Evolutionary conservation across 2,888 invertebrate species (phyloP), one percentile per base, ranked within the genome.

Genomic region (Tenthredo mesomela): DNA sequence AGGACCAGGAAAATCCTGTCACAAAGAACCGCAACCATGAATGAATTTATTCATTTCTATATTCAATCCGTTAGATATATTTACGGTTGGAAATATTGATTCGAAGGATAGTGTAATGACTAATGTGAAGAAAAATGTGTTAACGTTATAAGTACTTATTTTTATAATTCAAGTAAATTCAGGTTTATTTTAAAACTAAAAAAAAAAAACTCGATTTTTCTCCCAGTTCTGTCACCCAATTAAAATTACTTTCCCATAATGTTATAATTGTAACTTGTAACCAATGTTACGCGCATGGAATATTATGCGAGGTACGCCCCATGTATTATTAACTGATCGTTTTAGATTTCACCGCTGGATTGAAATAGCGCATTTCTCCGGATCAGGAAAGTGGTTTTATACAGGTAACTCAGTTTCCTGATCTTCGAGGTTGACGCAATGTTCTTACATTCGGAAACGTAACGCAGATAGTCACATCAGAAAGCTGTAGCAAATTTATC

Each of bases 361-460:
- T 15, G 21, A 61, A 61, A 9, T 61, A 9, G 40, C 21, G 87
- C 90, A 89, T 92, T 92, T 91, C 90, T 90, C 90, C 90, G 90
- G 90, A 91, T 89, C 87, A 90, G 92, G 91, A 92, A 93, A 90
- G 89, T 86, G 84, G 78, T 80, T 80, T 80, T 21, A 40, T 61
- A 21, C 61, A 61, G n/a, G 33, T 80, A 40, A 58, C 58, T 61
- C 40, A 40, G 15, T 80, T 80, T 80, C 78, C 78, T 61, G 58
- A 80, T 61, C 47, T 18, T 80, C 78, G 58, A 58, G 33, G 5
- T 58, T 61, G 61, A 80, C 61, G 78, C 78, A 61, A 80, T 40
- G 21, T 61, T n/a, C 78, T 37, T 58, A 80, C 37, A 25, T 61
- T 29, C n/a, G 50, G 21, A 33, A 77, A 77, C 50, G 58, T 61